These are phyloP conservation scores for Turnix velox DNA, from an alignment of 2,113 vertebrate genomes.

Conservation along the genomic window DNA sequence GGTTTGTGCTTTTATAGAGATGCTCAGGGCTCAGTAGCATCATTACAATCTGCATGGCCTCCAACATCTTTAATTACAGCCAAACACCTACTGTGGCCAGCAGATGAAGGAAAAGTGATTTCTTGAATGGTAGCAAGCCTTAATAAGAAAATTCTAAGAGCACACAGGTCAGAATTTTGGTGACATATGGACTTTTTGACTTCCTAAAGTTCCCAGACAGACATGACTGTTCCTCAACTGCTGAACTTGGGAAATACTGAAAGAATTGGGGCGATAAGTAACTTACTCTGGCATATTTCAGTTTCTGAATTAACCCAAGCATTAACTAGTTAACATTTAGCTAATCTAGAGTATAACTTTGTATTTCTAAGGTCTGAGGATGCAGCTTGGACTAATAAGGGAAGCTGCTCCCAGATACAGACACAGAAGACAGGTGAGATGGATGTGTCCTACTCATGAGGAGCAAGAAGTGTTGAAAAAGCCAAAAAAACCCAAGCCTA, in stretches of 20 bases:
- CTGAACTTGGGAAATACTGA: not conserved
- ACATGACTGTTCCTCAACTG: not conserved
- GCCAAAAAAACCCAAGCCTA: not conserved
- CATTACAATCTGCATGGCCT: not conserved
- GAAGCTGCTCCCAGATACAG: not conserved
- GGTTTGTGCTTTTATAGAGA: not conserved
- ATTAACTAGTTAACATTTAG: too few relatives aligned
- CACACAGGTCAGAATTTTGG: not conserved
- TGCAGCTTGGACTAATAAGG: fast-evolving
- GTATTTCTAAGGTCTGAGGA: not conserved
- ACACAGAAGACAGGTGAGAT: not conserved
- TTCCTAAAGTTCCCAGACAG: not conserved
- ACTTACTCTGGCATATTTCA: not conserved
- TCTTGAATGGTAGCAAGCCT: not conserved
- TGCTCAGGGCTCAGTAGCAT: not conserved
- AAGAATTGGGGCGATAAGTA: not conserved
- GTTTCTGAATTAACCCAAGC: not conserved
- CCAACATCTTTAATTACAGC: not conserved
- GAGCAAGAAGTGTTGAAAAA: not conserved
- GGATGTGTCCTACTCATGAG: not conserved
- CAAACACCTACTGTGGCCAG: not conserved
- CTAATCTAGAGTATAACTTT: not conserved
- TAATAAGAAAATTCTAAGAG: not conserved
- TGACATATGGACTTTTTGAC: not conserved
- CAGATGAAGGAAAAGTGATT: not conserved